phyloP scores from a whole-genome alignment of 2,888 invertebrate species.

The Coremacera marginata region DNA sequence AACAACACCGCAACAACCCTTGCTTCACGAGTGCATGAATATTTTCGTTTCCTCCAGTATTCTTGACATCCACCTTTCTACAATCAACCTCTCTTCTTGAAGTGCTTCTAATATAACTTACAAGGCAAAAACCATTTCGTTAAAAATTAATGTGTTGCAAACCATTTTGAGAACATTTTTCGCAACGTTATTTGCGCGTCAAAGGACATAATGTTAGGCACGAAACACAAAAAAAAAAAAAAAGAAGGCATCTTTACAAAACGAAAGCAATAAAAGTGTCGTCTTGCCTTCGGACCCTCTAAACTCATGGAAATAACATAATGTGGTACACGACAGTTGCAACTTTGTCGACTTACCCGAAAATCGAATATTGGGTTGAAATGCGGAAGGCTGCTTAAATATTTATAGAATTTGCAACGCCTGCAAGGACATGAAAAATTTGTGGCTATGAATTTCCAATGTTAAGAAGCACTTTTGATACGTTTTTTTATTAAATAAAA shows the following conservation, averaged over 20 bases:
- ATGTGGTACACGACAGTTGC: not conserved
- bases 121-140: slow-evolving; percentile 26
- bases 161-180: slow-evolving; percentile 9
- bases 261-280: slow-evolving; percentile 18
- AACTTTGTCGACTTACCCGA: not conserved
- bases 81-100: not conserved
- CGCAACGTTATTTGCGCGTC: slow-evolving; percentile 28
- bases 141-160: slow-evolving; percentile 28
- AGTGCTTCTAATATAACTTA: too few relatives aligned
- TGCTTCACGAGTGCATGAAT: not conserved
- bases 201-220: slow-evolving; percentile 26
- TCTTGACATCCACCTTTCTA: not conserved
- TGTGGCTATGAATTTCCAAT: slow-evolving; percentile 66
- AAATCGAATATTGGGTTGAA: slow-evolving; percentile 6
- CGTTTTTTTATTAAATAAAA: slow-evolving; percentile 25
- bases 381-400: slow-evolving; percentile 5
- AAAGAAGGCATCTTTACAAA: not conserved
- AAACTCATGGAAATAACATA: not conserved
- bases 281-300: slow-evolving; percentile 5
- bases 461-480: slow-evolving; percentile 40
- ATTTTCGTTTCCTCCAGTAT: not conserved
- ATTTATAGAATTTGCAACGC: slow-evolving; percentile 10
- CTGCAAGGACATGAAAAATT: slow-evolving; percentile 61
- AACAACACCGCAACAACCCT: not conserved
- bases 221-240: not conserved